A percentile compares a stretch with the other conserved stretches of the same genome.
Conservation (phyloP, 2,113 vertebrate genomes). For the Oostethus manadensis region DNA sequence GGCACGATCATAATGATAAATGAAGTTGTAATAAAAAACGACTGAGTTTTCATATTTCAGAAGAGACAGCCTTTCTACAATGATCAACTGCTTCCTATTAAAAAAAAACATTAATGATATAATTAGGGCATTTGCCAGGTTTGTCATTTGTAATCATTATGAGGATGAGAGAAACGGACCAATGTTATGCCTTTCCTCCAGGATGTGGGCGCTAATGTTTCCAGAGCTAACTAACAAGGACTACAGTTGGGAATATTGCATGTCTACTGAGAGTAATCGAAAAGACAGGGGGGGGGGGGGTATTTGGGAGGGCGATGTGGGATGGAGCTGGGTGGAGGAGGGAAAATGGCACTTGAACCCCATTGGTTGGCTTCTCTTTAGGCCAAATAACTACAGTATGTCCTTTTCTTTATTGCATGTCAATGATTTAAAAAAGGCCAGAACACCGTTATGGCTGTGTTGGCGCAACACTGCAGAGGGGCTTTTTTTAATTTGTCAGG, state of each 20-base stretch:
- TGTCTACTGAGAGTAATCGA: constrained; percentile 26
- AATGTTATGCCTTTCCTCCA: background rate
- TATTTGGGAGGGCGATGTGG: background rate
- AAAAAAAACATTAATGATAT: no score
- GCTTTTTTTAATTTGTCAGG: constrained; percentile 7
- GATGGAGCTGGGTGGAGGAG: constrained; percentile 1
- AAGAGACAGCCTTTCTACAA: no score
- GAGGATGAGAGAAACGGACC: background rate
- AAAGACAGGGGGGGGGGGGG: constrained; percentile 8
- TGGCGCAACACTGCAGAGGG: background rate
- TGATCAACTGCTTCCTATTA: no score
- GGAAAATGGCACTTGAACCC: constrained; percentile 21
- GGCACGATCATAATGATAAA: no score
- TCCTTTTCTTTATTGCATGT: background rate
- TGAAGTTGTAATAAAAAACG: no score
- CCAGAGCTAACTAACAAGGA: background rate
- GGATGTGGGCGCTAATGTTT: background rate
- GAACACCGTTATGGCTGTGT: background rate
- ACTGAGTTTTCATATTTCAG: no score
- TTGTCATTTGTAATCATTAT: background rate
- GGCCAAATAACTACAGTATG: background rate
- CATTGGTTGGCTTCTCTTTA: background rate
- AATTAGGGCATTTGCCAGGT: no score
- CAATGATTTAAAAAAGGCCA: background rate
- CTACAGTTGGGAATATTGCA: constrained; percentile 21